Evolutionary conservation across 2,888 invertebrate genomes (phyloP), one percentile per base, ranked within the genome.

Genomic region (Thera obeliscata): DNA sequence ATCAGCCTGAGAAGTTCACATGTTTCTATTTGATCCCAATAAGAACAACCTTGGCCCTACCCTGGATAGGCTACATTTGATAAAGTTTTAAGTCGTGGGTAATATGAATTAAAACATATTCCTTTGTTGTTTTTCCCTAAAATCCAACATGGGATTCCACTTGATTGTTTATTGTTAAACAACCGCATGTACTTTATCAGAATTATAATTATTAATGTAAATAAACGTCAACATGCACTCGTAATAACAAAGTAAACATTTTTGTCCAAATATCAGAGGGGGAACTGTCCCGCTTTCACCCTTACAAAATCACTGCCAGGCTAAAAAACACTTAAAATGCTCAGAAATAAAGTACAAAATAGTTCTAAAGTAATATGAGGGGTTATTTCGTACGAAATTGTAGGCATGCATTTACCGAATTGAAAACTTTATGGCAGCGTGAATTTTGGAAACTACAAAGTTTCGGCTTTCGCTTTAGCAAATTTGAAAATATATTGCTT

Each of bases 231-330:
- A 86, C 85, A 85, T 81, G 80, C 81, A 81, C 79, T 76, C 76
- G 74, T 86, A 87, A 86, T 82, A 83, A 83, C 78, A 82, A 77
- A 86, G 82, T 84, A 82, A 87, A 88, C 85, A 87, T 82, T 86
- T 87, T 87, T 86, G 83, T 81, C 82, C 78, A 80, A 80, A 81
- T 84, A 87, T 87, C 84, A 83, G 75, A 76, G 74, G 74, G 74
- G 77, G 75, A 75, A 35, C 43, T 7, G 60, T 64, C 64, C 71
- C 66, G 61, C 61, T 61, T 50, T 69, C 69, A 70, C 78, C 83
- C 80, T 77, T 71, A 43, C 38, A 5, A 69, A 61, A 43, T 12
- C 22, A 22, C 3, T 33, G 3, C 36, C 70, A 69, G 38, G 9
- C 41, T 43, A 80, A 77, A 76, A 49, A 77, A 36, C 46, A 46